Evolutionary conservation across 2,888 invertebrate genomes (phyloP), one percentile per base, ranked within the genome.

Genomic region (Lycia hirtaria): DNA sequence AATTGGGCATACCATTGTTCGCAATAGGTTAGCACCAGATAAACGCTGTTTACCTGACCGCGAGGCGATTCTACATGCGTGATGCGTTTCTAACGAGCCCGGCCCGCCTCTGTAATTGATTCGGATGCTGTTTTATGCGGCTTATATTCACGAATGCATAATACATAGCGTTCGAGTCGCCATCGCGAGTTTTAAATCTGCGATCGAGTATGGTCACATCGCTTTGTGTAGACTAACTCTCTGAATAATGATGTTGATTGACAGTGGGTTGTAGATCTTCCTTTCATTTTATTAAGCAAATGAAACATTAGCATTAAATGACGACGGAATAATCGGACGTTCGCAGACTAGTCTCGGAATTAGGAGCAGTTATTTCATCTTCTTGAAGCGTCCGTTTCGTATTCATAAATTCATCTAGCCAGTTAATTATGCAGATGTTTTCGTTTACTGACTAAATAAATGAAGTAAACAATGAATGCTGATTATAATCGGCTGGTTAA

Each of bases 1-100:
- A 88, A 88, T 90, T 89, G 88, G 90, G 83, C 78, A 76, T 71
- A 58, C 87, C 90, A 89, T 90, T 89, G 89, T 90, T 83, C 76
- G 64, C 79, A 76, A 78, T 81, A 81, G 82, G 80, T 87, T 86
- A 86, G 87, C 88, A 85, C 88, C 86, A 87, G 86, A 87, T 87
- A 88, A 87, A 80, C 79, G 78, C 78, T 85, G 88, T 85, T 86
- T 85, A 81, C 84, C 81, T 83, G 81, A 80, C 82, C 65, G 75
- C 81, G 77, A 75, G 73, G 71, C 88, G 87, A 90, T 89, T 90
- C 87, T 85, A 88, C 85, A 92, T 92, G 90, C 91, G 89, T 90
- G 91, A 90, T 88, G 91, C 92, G 91, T 91, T 89, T 90, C 91
- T 89, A 91, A 91, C 91, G 89, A 92, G 91, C 80, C 73, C 81